Conservation (phyloP, 2,888 invertebrate genomes). For the Lamellibrachia columna region DNA sequence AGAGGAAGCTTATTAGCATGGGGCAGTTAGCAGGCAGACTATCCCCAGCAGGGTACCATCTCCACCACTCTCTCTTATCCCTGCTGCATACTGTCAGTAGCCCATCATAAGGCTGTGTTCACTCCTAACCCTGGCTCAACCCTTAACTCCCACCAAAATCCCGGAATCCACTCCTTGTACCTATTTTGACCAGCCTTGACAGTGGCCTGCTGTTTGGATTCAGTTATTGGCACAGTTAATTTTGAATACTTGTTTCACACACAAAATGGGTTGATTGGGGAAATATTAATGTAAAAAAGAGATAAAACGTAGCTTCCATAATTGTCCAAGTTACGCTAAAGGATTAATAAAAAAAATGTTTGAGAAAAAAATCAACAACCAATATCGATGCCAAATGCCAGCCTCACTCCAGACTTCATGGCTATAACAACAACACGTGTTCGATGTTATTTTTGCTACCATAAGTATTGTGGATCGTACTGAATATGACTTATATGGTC, state of each 20-base stretch:
- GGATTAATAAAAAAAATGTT: no score
- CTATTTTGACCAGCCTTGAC: no score
- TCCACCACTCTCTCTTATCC: neutral
- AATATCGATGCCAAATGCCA: no score
- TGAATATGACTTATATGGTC: no score
- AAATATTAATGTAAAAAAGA: neutral
- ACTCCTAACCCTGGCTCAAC: neutral
- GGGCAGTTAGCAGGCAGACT: neutral
- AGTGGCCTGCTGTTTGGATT: neutral
- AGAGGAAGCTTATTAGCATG: neutral
- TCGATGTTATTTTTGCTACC: no score
- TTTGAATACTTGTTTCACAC: neutral
- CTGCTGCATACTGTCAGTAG: neutral
- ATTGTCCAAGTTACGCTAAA: no score
- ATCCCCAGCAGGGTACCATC: neutral
- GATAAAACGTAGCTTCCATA: no score
- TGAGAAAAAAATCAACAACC: no score
- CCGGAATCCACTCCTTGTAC: no score
- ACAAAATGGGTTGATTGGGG: neutral
- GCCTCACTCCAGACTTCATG: no score
- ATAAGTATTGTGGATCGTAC: no score
- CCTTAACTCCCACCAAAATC: neutral
- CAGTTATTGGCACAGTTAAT: neutral
- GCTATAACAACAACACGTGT: no score
- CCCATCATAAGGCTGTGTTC: neutral